A percentile compares a stretch with the other conserved stretches of the same genome.
These are phyloP conservation scores for Trissolcus brochymenae DNA, from an alignment of 2,888 invertebrate species.

Conservation along the genomic window DNA sequence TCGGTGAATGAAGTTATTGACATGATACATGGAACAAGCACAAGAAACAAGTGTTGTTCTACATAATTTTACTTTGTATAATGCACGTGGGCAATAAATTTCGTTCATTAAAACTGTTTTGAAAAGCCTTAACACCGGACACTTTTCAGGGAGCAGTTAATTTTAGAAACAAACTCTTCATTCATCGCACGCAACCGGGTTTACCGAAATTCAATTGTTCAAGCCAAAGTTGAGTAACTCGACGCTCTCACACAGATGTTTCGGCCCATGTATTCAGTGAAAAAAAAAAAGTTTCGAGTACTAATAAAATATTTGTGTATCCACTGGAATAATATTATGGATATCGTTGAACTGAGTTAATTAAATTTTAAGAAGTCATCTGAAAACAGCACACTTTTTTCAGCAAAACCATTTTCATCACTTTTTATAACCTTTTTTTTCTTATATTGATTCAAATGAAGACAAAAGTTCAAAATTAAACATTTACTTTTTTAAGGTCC, in stretches of 20 bases:
- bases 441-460: background rate
- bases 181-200: slow-evolving; percentile 32
- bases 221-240: slow-evolving; percentile 23
- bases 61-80: slow-evolving; percentile 38
- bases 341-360: too few relatives aligned
- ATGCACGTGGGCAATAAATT: slow-evolving; percentile 33
- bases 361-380: background rate
- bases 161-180: slow-evolving; percentile 45
- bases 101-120: slow-evolving; percentile 42
- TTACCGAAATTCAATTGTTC: slow-evolving; percentile 26
- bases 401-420: slow-evolving; percentile 1
- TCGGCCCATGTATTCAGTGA: background rate
- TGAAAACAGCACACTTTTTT: background rate
- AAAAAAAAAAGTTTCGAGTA: slow-evolving; percentile 8
- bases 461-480: too few relatives aligned
- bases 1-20: slow-evolving; percentile 40
- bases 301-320: slow-evolving; percentile 21
- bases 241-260: slow-evolving; percentile 20
- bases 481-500: too few relatives aligned
- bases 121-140: slow-evolving; percentile 33
- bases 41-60: slow-evolving; percentile 35
- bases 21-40: slow-evolving; percentile 34
- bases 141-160: slow-evolving; percentile 36
- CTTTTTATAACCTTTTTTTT: too few relatives aligned
- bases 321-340: too few relatives aligned